Conservation (phyloP, 2,113 vertebrate species). For the Formicarius rufipectus region DNA sequence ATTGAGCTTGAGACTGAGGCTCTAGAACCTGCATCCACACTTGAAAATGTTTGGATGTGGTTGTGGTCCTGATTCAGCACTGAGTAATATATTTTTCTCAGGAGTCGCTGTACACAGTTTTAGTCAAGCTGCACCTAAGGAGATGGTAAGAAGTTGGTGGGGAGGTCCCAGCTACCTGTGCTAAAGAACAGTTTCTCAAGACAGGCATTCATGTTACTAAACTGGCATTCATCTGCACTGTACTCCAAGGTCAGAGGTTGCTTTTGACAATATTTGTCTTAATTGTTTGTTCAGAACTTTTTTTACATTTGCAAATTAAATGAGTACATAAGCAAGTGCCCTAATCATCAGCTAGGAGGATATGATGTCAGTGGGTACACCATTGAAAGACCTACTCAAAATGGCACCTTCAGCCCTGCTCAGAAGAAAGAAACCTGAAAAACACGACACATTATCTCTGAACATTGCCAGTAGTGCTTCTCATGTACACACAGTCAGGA, state of each 20-base stretch:
- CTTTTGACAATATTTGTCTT: neutral
- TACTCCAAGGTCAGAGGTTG: neutral
- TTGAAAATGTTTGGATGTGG: neutral
- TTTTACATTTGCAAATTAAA: neutral
- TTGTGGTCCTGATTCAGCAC: neutral
- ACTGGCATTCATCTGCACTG: neutral
- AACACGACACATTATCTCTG: neutral
- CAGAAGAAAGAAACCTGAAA: neutral
- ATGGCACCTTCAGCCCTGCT: neutral
- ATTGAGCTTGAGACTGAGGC: neutral
- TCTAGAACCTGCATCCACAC: neutral
- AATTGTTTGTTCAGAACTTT: neutral
- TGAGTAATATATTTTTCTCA: neutral
- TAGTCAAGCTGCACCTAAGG: neutral
- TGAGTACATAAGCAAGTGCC: neutral
- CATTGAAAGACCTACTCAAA: neutral
- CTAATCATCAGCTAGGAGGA: neutral
- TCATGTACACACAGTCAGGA: neutral
- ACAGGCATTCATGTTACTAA: neutral
- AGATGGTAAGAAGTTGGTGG: neutral
- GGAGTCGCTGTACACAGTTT: neutral
- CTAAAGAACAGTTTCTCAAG: neutral
- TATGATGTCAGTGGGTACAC: neutral
- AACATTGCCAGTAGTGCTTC: neutral
- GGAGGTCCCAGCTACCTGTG: neutral